Base-by-base conservation (phyloP, 2,113 vertebrate species). In the Danionella cerebrum region DNA sequence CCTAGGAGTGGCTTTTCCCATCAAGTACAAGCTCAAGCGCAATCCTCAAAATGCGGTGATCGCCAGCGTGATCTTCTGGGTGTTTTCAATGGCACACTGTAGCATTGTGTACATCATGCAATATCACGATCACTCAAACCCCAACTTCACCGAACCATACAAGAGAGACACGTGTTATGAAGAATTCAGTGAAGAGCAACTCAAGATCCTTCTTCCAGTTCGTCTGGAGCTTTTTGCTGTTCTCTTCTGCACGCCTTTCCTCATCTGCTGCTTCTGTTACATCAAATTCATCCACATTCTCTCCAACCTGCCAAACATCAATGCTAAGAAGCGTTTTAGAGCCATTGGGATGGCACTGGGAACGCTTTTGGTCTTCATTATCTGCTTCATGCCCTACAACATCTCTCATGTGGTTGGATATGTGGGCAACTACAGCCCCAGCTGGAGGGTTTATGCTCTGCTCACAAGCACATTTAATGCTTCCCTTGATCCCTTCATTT, bases 361-460 rank as follows among this genome's bases (percentile, higher is more conserved):
- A 38, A 87, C 85, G 0, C 42, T 87, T 9, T 47, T 78, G 21
- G 84, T 86, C 5, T 89, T 88, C 7, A 65, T 87, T 0, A 19
- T 89, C 68, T 88, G 84, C 39, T 89, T 88, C 2, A 74, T 76
- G 3, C 89, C 89, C 2, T 90, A 90, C 65, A 91, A 91, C 1
- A 3, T 89, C 22, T 89, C 89, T 1, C 89, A 90, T 16, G 55
- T 89, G 55, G 84, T 88, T 59, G 89, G 89, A 0, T 90, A 65
- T 38, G n/a, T 75, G 55, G 8, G 14, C 0, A 12, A 31, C 0
- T 0, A 48, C 0, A 88, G 78, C 64, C 86, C 87, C 0, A 0
- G 0, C 0, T 91, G 89, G 89, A 69, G 89, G 24, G 54, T 65
- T 0, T 27, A 81, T 0, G 86, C 84, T 0, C 72, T 91, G 62